Conservation (phyloP, 2,888 invertebrate species). For the Ellobium chinense region DNA sequence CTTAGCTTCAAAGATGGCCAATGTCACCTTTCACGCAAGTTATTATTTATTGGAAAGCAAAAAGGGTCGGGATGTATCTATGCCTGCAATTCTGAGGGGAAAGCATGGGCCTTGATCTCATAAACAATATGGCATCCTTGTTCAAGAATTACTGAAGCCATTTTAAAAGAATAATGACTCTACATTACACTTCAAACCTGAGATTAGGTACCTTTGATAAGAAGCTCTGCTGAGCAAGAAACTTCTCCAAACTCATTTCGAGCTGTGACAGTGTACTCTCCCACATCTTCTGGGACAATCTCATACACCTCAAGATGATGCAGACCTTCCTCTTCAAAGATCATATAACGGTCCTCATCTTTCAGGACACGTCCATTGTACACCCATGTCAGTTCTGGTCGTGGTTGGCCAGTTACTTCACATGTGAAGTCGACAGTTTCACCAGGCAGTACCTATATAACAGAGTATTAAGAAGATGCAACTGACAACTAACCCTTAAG, state of each 20-base stretch:
- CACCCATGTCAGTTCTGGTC: slow-evolving; percentile 69
- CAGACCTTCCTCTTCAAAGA: slow-evolving; percentile 65
- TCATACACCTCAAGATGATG: slow-evolving; percentile 71
- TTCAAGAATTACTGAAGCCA: no score
- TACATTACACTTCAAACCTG: no score
- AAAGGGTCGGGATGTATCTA: no score
- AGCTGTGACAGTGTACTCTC: slow-evolving; percentile 88
- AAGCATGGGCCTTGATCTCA: no score
- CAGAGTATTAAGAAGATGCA: no score
- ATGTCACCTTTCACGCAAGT: no score
- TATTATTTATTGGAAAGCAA: no score
- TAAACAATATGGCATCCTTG: no score
- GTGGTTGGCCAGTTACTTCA: slow-evolving; percentile 69
- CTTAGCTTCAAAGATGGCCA: no score
- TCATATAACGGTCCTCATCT: slow-evolving; percentile 83
- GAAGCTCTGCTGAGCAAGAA: slow-evolving; percentile 74
- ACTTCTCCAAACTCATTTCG: slow-evolving; percentile 86
- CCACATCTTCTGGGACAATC: slow-evolving; percentile 84
- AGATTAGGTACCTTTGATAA: slow-evolving; percentile 63
- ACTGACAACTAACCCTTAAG: no score
- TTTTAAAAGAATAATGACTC: no score
- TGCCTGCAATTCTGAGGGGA: no score
- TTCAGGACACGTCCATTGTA: slow-evolving; percentile 80
- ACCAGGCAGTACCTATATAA: slow-evolving; percentile 65
- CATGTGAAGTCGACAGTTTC: slow-evolving; percentile 70